Base-by-base conservation (phyloP, 2,888 invertebrate species). In the Leistus spinibarbis region DNA sequence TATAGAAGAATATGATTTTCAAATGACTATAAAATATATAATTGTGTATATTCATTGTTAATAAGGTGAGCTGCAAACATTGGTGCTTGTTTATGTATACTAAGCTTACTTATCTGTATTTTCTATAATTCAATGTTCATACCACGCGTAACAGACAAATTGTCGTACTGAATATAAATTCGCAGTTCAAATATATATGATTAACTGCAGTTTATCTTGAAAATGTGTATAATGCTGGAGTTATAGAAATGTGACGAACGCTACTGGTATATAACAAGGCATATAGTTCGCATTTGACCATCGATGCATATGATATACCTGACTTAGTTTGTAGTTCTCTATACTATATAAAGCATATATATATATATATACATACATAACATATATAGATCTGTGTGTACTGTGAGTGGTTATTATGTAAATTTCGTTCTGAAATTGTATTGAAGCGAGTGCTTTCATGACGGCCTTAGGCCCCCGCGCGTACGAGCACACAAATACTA, bases 351-450 rank as follows among this genome's bases (percentile, higher is more conserved):
- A 54, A 54, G n/a, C 54, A 54, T 54, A 53, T 10, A 10, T 53
- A 54, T 22, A 17, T 60, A 19, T 60, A 20, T 67, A 40, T 54
- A 54, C 54, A 24, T 24, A 24, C 24, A 7, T 10, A 40, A 40
- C n/a, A 13, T 13, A 40, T 40, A 40, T 1, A 40, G 13, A 40
- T 40, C 40, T 40, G 40, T 69, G 69, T 23, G 16, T 22, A 13
- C 22, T 17, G 53, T 69, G 53, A 60, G 60, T 69, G 19, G 62
- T 69, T 60, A 69, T 69, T 69, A 69, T 69, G 69, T 62, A 69
- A 69, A 69, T 69, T 69, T 69, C 62, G 62, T 69, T 69, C 62
- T 62, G 40, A 60, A 69, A 69, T 69, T 69, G 69, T 69, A 69
- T 54, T 57, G 60, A 69, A 69, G 62, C 23, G 24, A 69, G 60